A percentile compares a stretch with the other conserved stretches of the same genome.
phyloP scores from a whole-genome alignment of 2,113 vertebrate species.

The Hippopotamus amphibius region DNA sequence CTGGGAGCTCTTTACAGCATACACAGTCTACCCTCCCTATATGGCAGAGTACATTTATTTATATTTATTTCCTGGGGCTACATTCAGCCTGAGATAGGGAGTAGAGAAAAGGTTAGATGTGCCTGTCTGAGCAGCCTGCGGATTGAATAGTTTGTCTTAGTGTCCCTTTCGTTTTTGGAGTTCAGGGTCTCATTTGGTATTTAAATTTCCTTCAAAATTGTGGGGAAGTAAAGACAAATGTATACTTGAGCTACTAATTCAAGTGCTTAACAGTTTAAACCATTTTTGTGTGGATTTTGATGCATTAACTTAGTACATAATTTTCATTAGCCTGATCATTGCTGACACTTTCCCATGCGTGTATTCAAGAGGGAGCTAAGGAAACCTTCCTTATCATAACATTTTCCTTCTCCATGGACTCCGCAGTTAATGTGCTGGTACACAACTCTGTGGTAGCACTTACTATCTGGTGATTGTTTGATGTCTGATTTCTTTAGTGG shows the following conservation, averaged over 20 bases:
- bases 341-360: neutral
- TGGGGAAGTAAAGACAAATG: neutral
- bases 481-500: neutral
- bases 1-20: neutral
- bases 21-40: neutral
- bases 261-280: neutral
- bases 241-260: neutral
- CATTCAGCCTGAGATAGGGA: neutral
- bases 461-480: neutral
- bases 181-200: neutral
- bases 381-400: neutral
- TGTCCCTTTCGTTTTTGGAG: neutral
- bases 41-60: too few relatives aligned
- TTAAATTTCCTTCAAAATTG: slow-evolving; percentile 25
- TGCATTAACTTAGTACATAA: neutral
- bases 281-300: slow-evolving; percentile 33
- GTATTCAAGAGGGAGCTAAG: neutral
- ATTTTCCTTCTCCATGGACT: neutral
- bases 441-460: neutral
- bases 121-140: neutral
- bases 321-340: neutral
- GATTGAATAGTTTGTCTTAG: neutral
- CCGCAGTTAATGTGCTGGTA: neutral
- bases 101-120: neutral
- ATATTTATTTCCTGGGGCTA: neutral